These are phyloP conservation scores for Frankliniella fusca DNA, from an alignment of 2,888 invertebrate genomes.

Conservation along the genomic window DNA sequence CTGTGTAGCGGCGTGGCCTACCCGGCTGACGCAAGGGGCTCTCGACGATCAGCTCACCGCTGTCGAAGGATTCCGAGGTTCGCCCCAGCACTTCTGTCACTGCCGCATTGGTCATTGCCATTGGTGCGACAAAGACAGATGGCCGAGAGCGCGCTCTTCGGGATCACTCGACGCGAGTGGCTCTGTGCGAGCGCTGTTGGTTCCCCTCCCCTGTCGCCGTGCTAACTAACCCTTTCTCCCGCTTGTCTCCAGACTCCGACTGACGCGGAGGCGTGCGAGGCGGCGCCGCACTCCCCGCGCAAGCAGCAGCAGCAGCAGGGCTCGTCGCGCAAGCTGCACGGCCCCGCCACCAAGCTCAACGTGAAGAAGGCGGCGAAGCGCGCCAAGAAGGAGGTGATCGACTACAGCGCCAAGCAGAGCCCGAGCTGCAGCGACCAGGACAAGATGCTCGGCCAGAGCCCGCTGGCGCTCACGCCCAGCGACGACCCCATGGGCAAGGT, in stretches of 20 bases:
- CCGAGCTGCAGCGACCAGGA: slow-evolving; percentile 48
- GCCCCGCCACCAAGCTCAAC: slow-evolving; percentile 39
- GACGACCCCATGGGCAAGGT: slow-evolving; percentile 68
- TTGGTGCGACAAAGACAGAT: no score
- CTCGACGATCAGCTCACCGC: no score
- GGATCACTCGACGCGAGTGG: no score
- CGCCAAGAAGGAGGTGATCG: slow-evolving; percentile 67
- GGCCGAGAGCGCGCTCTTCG: no score
- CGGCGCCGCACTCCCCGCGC: slow-evolving; percentile 32
- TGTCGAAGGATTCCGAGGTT: no score
- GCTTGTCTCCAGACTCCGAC: slow-evolving; percentile 36
- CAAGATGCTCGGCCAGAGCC: slow-evolving; percentile 41
- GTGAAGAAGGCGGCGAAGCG: slow-evolving; percentile 48
- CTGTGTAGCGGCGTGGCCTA: no score
- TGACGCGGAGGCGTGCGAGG: slow-evolving; percentile 39
- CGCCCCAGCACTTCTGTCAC: no score
- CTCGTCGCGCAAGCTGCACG: slow-evolving; percentile 37
- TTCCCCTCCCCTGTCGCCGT: background rate
- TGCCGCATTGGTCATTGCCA: no score
- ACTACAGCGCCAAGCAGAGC: slow-evolving; percentile 60
- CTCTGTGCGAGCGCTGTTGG: no score
- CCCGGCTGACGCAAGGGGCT: no score
- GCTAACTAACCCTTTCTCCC: background rate
- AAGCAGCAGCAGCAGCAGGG: slow-evolving; percentile 37
- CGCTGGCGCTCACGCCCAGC: slow-evolving; percentile 44